Conservation (phyloP, 2,113 vertebrate genomes). For the Martes martes region DNA sequence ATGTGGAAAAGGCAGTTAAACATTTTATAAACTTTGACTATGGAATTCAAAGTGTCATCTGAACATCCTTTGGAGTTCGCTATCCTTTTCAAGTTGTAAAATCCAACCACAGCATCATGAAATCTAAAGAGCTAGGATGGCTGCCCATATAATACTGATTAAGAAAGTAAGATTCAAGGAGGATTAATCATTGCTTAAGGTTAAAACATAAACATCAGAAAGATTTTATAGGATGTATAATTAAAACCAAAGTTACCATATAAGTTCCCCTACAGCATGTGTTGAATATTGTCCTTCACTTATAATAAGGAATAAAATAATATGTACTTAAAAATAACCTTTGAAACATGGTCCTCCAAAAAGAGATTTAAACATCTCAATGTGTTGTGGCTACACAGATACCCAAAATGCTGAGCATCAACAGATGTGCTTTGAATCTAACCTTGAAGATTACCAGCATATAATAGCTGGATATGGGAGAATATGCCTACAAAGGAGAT, state of each 20-base stretch:
- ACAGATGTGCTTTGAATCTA: neutral
- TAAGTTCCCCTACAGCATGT: neutral
- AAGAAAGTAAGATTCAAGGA: neutral
- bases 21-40: neutral
- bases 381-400: neutral
- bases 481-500: neutral
- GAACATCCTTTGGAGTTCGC: neutral
- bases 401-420: neutral
- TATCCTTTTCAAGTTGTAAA: neutral
- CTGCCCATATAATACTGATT: neutral
- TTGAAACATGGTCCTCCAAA: neutral
- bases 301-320: neutral
- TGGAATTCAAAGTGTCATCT: constrained; percentile 2
- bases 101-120: neutral
- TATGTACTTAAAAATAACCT: neutral
- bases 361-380: neutral
- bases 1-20: neutral
- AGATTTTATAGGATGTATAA: constrained; percentile 15
- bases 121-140: neutral
- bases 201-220: constrained; percentile 1
- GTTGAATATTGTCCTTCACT: neutral
- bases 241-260: neutral
- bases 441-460: neutral
- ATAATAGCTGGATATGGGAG: neutral
- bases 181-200: neutral